phyloP scores from a whole-genome alignment of 1,140 invertebrate species.

The Drosophila albomicans region DNA sequence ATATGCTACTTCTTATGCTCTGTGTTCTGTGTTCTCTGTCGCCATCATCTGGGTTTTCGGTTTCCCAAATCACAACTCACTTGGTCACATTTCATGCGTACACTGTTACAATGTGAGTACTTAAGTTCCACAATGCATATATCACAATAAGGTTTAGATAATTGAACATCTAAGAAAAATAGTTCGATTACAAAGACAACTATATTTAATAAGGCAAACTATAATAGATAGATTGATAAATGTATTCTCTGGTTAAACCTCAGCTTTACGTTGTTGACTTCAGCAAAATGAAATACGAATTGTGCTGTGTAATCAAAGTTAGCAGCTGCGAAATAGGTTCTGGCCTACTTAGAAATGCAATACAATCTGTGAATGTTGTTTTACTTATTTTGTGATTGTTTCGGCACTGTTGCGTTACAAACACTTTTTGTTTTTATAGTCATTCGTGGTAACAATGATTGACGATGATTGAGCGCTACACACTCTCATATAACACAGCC shows the following conservation, averaged over 20 bases:
- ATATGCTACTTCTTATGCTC: slow-evolving; percentile 34
- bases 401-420: slow-evolving; percentile 57
- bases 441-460: slow-evolving; percentile 34
- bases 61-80: slow-evolving; percentile 20
- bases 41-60: neutral
- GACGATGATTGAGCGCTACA: slow-evolving; percentile 45
- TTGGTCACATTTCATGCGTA: neutral
- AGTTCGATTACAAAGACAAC: no score
- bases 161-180: neutral
- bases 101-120: neutral
- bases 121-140: neutral
- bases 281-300: slow-evolving; percentile 59
- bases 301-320: slow-evolving; percentile 67
- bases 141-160: no score
- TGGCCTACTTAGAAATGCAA: slow-evolving; percentile 60
- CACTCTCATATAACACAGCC: neutral
- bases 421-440: slow-evolving; percentile 45
- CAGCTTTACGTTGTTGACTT: slow-evolving; percentile 8
- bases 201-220: no score
- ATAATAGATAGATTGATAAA: slow-evolving; percentile 47
- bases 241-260: slow-evolving; percentile 47
- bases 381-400: slow-evolving; percentile 64
- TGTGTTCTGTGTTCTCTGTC: slow-evolving; percentile 4
- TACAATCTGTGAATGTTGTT: slow-evolving; percentile 57
- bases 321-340: slow-evolving; percentile 53